A percentile compares a stretch with the other conserved stretches of the same genome.
These are phyloP conservation scores for Columba janthina DNA, from an alignment of 2,113 vertebrate genomes.

Conservation along the genomic window DNA sequence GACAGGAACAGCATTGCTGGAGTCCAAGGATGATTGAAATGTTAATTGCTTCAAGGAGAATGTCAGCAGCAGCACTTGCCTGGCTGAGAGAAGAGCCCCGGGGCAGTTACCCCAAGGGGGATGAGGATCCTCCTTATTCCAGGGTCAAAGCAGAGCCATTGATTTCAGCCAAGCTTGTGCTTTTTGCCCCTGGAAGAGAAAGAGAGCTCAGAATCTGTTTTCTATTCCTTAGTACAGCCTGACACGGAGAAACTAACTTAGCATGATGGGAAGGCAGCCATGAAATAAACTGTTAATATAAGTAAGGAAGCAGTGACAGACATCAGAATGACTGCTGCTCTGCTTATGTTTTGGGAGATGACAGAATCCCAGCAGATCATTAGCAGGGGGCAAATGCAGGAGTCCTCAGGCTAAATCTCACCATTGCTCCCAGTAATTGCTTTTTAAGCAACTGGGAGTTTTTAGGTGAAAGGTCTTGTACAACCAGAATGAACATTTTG, in stretches of 20 bases:
- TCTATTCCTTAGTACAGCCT: slow-evolving; percentile 1
- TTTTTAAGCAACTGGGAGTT: background rate
- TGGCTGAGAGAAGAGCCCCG: background rate
- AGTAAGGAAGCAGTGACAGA: background rate
- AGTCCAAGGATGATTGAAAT: background rate
- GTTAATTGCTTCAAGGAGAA: slow-evolving; percentile 37
- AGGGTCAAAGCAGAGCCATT: background rate
- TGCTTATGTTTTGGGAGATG: background rate
- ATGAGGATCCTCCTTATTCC: background rate
- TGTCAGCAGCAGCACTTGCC: background rate
- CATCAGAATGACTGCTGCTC: background rate
- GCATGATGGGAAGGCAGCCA: background rate
- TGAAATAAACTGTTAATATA: slow-evolving; percentile 25
- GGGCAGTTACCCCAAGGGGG: background rate
- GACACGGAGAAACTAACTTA: background rate
- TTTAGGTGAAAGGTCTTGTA: slow-evolving; percentile 34
- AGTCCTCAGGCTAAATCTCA: slow-evolving; percentile 9
- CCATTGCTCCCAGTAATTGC: slow-evolving; percentile 13
- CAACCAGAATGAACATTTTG: background rate
- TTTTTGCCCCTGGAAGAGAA: background rate
- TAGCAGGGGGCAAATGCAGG: slow-evolving; percentile 13
- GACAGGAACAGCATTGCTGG: background rate
- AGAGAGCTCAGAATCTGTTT: background rate
- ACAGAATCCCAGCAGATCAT: slow-evolving; percentile 8
- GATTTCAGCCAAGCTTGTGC: background rate